phyloP scores from a whole-genome alignment of 2,888 invertebrate species.

The Microchrysa polita region DNA sequence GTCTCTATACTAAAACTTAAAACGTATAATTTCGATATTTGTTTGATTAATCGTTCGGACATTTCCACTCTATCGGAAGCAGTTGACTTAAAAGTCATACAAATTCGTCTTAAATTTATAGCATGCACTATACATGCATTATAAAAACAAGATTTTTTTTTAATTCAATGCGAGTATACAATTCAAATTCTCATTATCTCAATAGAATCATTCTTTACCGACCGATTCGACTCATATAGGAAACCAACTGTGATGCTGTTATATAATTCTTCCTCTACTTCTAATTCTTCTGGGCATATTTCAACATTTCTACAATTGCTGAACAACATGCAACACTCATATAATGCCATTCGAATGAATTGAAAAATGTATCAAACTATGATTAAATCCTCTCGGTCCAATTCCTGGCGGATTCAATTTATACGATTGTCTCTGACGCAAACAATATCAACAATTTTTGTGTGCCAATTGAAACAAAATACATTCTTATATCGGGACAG shows the following conservation, averaged over 20 bases:
- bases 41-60: no score
- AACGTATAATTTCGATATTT: no score
- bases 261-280: conserved; percentile 50
- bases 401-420: not conserved
- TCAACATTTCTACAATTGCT: conserved; percentile 26
- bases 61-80: not conserved
- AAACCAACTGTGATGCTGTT: conserved; percentile 63
- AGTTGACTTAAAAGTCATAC: not conserved
- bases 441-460: conserved; percentile 6
- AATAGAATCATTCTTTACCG: conserved; percentile 63
- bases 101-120: conserved; percentile 3
- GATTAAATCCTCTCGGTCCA: not conserved
- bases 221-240: conserved; percentile 64
- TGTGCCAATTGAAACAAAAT: no score
- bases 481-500: not conserved
- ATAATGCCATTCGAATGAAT: not conserved
- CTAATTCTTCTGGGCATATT: conserved; percentile 41
- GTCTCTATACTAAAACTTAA: no score
- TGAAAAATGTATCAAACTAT: conserved; percentile 10
- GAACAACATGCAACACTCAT: not conserved
- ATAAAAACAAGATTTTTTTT: conserved; percentile 4
- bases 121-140: no score
- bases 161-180: conserved; percentile 44
- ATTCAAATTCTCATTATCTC: conserved; percentile 51
- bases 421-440: not conserved